Conservation (phyloP, 2,797 vertebrate species). For the Halcyon badia region DNA sequence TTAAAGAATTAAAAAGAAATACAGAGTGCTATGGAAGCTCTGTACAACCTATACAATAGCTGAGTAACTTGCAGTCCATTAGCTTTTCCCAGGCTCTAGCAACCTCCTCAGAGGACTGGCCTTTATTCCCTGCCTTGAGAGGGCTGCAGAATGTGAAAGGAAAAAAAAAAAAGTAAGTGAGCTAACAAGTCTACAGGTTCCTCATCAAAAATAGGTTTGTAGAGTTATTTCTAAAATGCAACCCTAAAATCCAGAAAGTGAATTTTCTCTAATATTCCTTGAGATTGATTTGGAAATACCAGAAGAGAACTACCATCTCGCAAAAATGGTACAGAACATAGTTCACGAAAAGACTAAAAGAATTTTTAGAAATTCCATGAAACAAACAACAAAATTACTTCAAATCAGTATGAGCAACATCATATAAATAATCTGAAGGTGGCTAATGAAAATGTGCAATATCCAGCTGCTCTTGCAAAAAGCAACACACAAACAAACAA, state of each 20-base stretch:
- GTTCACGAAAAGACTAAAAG: background rate
- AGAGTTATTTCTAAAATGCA: background rate
- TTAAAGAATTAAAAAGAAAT: background rate
- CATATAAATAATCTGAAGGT: background rate
- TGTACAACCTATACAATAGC: background rate
- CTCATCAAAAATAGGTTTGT: background rate
- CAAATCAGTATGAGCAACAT: background rate
- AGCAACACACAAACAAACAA: background rate
- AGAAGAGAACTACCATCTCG: background rate
- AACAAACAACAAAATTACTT: background rate
- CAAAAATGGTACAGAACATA: background rate
- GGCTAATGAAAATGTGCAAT: background rate
- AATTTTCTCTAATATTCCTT: background rate
- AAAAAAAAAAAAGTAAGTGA: background rate
- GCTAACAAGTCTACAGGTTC: background rate
- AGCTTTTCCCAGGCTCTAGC: background rate
- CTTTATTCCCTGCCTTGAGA: background rate
- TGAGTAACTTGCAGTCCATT: background rate
- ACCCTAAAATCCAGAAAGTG: background rate
- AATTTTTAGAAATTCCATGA: background rate
- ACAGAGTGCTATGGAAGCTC: background rate
- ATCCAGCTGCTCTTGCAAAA: background rate
- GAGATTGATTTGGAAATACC: background rate
- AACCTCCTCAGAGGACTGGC: background rate
- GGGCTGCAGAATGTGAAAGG: background rate